Evolutionary conservation across 2,113 vertebrate genomes (phyloP), one percentile per base, ranked within the genome.

Genomic region (Onychostruthus taczanowskii): DNA sequence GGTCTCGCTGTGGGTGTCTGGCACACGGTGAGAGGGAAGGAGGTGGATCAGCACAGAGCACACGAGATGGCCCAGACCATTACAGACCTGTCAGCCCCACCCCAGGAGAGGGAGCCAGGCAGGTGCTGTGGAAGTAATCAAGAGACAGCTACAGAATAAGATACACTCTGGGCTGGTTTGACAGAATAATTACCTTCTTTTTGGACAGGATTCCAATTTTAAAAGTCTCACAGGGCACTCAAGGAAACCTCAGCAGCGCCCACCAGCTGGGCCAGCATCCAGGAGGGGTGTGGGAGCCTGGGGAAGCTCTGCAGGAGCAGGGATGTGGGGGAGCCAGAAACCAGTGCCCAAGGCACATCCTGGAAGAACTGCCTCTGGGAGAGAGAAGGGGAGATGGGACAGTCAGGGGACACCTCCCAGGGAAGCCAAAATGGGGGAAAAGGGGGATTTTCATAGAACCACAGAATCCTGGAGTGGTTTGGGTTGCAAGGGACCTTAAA

Each of bases 251-350:
- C 39, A 73, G 49, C 70, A 90, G 75, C 9, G 2, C 5, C 69
- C 62, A 31, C 6, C 0, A 28, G 39, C 47, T 14, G 17, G 41
- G 35, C 24, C 70, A 69, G 47, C 22, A 24, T 35, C 5, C 26
- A 1, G 0, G 10, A 26, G 33, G 7, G 33, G 3, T 5, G 33
- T 3, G 0, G 59, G 31, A 55, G 12, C 28, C 43, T 13, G 18
- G 30, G 27, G 55, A 37, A 35, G n/a, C 24, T 69, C 20, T 7
- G 1, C 5, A 5, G 68, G 58, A 70, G 2, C 7, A 2, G 33
- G 20, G 15, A 11, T 2, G 16, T 43, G 59, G 7, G 23, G 56
- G 16, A 23, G 19, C 8, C 15, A 5, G 14, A 18, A 11, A 17
- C 2, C 28, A 21, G 30, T 1, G 0, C 1, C 47, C 31, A 11